Base-by-base conservation (phyloP, 2,113 vertebrate genomes). In the Tragelaphus scriptus region DNA sequence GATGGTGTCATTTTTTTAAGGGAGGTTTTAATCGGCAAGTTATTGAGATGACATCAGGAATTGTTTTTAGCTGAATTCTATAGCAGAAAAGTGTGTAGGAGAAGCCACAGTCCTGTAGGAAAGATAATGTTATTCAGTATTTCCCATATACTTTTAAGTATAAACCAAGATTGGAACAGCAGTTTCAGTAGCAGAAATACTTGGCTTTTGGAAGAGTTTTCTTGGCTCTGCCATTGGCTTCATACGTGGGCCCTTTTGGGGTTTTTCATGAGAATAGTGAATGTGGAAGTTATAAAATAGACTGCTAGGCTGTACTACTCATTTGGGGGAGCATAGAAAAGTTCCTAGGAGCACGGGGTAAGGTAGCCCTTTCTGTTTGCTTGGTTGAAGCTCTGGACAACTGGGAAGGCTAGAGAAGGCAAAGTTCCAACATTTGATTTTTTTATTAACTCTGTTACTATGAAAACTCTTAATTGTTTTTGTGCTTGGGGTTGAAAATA, bases 61-160 rank as follows among this genome's bases (percentile, higher is more conserved):
- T 94, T 98, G 97, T 96, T 98, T 97, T 95, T 97, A 98, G 98
- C 97, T 97, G 93, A 98, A 95, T 97, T 98, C 93, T 75, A 0
- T 59, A 87, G 93, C 88, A 97, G 95, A 97, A 97, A 98, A 98
- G 97, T 98, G 80, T 71, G 85, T 97, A 98, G 91, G 97, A 98
- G 90, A 98, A 98, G 28, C 94, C 96, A 98, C 96, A 98, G 97
- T 97, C 95, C 96, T 92, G 49, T 14, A 6, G 87, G 81, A 87
- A 90, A 93, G 85, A 94, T 96, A 98, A 97, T 95, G 13, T 93
- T 92, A 95, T 97, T 88, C 96, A 98, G 15, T 98, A 94, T 95
- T 98, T 71, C 77, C 47, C 40, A 47, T 96, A 84, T 89, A 97
- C 90, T 97, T 98, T 98, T 97, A 98, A 98, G 98, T 26, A 44